These are phyloP conservation scores for Conus betulinus DNA, from an alignment of 1,140 invertebrate genomes.

Conservation along the genomic window DNA sequence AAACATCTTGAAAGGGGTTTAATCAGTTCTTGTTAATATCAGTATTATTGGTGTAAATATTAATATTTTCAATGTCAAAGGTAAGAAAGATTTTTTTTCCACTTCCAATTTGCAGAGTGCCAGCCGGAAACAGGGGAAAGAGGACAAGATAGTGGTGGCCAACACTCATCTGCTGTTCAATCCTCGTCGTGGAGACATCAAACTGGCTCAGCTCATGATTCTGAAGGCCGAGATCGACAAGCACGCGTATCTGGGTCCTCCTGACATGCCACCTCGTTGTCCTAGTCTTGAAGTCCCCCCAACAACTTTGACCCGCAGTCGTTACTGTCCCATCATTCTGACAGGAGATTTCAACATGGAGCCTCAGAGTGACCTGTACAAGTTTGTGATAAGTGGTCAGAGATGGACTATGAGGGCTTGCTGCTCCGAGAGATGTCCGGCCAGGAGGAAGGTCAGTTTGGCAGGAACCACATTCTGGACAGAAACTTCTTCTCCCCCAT, in stretches of 20 bases:
- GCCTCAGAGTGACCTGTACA: constrained; percentile 83
- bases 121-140: constrained; percentile 3
- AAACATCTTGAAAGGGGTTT: no score
- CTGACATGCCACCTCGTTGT: not conserved
- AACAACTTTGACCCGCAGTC: not conserved
- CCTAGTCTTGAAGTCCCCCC: not conserved
- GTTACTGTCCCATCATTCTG: constrained; percentile 86
- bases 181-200: constrained; percentile 89
- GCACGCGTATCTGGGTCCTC: constrained; percentile 46
- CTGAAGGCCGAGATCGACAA: constrained; percentile 88
- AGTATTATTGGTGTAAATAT: no score
- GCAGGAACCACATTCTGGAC: constrained; percentile 46
- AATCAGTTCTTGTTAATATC: no score
- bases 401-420: constrained; percentile 79
- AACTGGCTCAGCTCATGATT: constrained; percentile 87
- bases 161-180: constrained; percentile 98
- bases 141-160: constrained; percentile 82
- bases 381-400: constrained; percentile 83
- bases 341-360: constrained; percentile 93
- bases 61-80: no score
- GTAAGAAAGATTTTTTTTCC: not conserved
- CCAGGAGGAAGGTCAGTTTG: constrained; percentile 51
- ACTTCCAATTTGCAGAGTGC: not conserved
- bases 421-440: constrained; percentile 69
- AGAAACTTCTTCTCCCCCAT: constrained; percentile 77